Percentiles rank a stretch among this genome's conserved stretches.
Evolutionary conservation across 2,888 invertebrate genomes (phyloP).

Genomic region (Parnassius apollo): DNA sequence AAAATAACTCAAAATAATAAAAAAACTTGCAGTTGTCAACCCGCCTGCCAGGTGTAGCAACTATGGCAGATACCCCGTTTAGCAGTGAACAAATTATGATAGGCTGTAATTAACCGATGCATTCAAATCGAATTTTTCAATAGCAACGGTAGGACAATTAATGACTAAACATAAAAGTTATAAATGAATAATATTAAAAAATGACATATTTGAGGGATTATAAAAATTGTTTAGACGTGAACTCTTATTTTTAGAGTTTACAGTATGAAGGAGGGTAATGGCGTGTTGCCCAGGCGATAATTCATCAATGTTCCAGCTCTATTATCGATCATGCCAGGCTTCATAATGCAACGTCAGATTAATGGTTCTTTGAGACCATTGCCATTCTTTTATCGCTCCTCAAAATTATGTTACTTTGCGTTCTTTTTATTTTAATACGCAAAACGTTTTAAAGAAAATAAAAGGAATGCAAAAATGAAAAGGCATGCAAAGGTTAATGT

Average conservation of each 20-base stretch:
- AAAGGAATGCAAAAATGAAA: no score
- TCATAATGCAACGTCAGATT: slow-evolving; percentile 59
- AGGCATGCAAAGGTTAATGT: no score
- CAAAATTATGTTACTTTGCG: slow-evolving; percentile 42
- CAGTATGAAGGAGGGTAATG: slow-evolving; percentile 29
- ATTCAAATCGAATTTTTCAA: no score
- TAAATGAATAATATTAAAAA: not conserved
- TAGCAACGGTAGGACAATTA: no score
- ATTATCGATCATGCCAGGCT: slow-evolving; percentile 53
- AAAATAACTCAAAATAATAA: no score
- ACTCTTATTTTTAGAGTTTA: slow-evolving; percentile 21
- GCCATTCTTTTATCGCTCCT: slow-evolving; percentile 45
- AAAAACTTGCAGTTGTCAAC: no score
- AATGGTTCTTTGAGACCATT: slow-evolving; percentile 56
- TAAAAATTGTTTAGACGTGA: slow-evolving; percentile 18
- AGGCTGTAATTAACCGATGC: no score
- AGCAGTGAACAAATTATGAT: no score
- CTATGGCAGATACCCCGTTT: no score
- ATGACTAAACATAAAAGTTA: no score
- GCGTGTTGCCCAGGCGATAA: slow-evolving; percentile 34
- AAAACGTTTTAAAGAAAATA: not conserved
- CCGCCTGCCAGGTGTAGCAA: no score
- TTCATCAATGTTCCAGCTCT: slow-evolving; percentile 53
- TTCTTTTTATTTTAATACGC: slow-evolving; percentile 2
- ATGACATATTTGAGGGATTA: not conserved